Evolutionary conservation across 2,797 vertebrate genomes (phyloP).

Genomic region (Phylloscopus collybita): DNA sequence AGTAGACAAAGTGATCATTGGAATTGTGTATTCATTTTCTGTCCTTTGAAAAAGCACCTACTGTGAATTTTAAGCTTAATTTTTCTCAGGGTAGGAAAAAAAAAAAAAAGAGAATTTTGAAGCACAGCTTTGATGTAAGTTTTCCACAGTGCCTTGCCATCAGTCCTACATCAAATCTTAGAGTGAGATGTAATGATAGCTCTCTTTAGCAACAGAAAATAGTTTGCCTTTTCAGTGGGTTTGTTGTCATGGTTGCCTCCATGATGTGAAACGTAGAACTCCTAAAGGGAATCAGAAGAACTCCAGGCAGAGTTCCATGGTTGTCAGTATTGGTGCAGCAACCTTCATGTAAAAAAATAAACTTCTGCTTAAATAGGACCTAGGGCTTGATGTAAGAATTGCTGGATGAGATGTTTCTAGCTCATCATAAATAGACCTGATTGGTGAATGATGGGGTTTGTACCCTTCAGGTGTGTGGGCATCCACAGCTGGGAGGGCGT

Average conservation of each 20-base stretch:
- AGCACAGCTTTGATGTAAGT: neutral
- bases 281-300: slow-evolving; percentile 15
- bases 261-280: neutral
- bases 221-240: neutral
- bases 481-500: neutral
- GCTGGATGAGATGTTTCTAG: neutral
- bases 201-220: neutral
- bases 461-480: neutral
- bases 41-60: neutral
- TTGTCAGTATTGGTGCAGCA: neutral
- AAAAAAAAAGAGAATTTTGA: neutral
- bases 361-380: neutral
- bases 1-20: neutral
- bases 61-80: neutral
- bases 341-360: neutral
- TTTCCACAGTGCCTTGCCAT: neutral
- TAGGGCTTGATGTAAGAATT: neutral
- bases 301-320: neutral
- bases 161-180: neutral
- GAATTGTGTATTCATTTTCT: neutral
- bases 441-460: neutral
- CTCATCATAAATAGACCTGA: neutral
- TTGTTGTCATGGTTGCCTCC: slow-evolving; percentile 31
- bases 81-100: neutral
- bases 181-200: neutral